phyloP scores from a whole-genome alignment of 1,140 invertebrate species.

The Drosophila kurseongensis region DNA sequence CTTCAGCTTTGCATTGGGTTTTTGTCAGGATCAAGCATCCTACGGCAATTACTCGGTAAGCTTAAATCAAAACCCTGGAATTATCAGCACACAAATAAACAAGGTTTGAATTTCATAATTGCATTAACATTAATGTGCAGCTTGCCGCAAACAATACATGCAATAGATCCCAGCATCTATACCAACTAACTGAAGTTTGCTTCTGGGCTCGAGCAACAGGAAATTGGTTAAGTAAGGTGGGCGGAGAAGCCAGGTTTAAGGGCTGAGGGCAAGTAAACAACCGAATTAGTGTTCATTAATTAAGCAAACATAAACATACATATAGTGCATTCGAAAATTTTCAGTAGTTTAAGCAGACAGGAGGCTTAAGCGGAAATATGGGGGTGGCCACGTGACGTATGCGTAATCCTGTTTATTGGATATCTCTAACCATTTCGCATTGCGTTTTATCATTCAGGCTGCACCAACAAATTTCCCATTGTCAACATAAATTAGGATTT shows the following conservation, averaged over 20 bases:
- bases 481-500: slow-evolving; percentile 59
- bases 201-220: slow-evolving; percentile 22
- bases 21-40: background rate
- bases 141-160: slow-evolving; percentile 24
- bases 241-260: too few species aligned
- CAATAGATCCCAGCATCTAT: slow-evolving; percentile 20
- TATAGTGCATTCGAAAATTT: slow-evolving; percentile 38
- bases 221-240: slow-evolving; percentile 27
- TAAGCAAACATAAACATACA: slow-evolving; percentile 50
- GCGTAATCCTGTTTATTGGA: slow-evolving; percentile 63
- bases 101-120: slow-evolving; percentile 60
- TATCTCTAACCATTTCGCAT: slow-evolving; percentile 36
- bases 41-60: background rate
- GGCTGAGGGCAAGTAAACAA: slow-evolving; percentile 41
- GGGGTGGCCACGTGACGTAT: slow-evolving; percentile 43
- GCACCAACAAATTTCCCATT: slow-evolving; percentile 56
- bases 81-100: slow-evolving; percentile 39
- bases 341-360: slow-evolving; percentile 30
- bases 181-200: slow-evolving; percentile 27
- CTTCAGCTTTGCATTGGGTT: background rate
- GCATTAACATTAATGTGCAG: slow-evolving; percentile 60
- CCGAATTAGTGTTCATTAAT: slow-evolving; percentile 70
- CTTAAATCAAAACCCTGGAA: slow-evolving; percentile 33
- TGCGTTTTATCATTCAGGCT: slow-evolving; percentile 24
- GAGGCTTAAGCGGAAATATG: slow-evolving; percentile 4